Percentiles rank a stretch among this genome's conserved stretches.
phyloP scores from a whole-genome alignment of 2,797 vertebrate genomes.

The Hylomyscus alleni region DNA sequence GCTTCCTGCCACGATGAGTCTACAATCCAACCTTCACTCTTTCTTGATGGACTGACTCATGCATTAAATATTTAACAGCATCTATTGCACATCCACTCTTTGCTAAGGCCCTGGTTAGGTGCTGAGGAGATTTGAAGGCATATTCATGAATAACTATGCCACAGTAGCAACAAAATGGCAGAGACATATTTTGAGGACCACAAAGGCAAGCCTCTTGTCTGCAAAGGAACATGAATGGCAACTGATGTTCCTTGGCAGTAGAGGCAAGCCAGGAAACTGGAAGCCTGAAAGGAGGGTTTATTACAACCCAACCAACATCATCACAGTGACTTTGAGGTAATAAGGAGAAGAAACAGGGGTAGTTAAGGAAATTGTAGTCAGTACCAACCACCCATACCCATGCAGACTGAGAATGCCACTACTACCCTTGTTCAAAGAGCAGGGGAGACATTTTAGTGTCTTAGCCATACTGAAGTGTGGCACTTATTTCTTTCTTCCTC shows the following conservation, averaged over 20 bases:
- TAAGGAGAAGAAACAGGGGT: background rate
- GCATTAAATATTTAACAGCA: background rate
- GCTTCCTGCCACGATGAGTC: background rate
- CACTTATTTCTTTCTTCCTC: background rate
- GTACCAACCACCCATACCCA: too few relatives aligned
- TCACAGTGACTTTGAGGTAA: background rate
- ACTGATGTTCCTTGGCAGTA: background rate
- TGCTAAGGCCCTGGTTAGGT: background rate
- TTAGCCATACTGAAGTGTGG: background rate
- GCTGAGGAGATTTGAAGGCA: background rate
- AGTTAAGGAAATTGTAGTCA: background rate
- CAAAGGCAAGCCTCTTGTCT: background rate
- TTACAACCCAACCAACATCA: background rate
- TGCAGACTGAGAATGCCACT: background rate
- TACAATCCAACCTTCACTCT: background rate
- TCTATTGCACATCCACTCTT: background rate
- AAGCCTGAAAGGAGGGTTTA: background rate
- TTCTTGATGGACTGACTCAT: background rate
- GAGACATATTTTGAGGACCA: background rate
- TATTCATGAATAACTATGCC: accelerated
- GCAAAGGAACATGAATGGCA: background rate
- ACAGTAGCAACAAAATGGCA: background rate
- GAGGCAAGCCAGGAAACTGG: background rate
- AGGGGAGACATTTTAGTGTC: background rate
- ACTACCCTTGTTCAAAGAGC: constrained; percentile 12